Conservation (phyloP, 2,113 vertebrate species). For the Maccullochella peelii region DNA sequence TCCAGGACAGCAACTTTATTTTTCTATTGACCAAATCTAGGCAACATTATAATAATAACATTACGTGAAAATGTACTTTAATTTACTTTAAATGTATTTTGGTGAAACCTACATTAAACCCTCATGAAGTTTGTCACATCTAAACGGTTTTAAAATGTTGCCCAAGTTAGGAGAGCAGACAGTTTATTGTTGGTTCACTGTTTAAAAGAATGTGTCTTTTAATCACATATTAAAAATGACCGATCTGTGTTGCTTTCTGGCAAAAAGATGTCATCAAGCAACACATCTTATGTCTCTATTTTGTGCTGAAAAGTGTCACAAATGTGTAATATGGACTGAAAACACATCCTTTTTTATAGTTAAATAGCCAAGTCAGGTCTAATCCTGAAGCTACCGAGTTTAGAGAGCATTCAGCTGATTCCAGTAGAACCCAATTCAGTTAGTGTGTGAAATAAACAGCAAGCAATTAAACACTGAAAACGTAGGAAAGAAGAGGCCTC, state of each 20-base stretch:
- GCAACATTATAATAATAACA: background rate
- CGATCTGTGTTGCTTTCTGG: background rate
- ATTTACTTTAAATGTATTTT: too few relatives aligned
- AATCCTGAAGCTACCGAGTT: background rate
- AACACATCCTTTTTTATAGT: too few relatives aligned
- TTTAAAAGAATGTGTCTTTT: background rate
- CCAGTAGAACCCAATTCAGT: conserved; percentile 4
- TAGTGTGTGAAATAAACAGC: background rate
- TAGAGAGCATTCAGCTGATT: conserved; percentile 1
- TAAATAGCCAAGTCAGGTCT: background rate
- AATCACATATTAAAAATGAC: background rate
- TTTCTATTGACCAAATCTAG: background rate
- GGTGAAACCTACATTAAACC: too few relatives aligned
- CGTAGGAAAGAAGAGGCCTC: too few relatives aligned
- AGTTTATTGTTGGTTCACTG: background rate
- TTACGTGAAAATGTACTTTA: background rate
- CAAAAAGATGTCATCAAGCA: background rate
- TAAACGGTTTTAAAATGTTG: background rate
- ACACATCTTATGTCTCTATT: background rate
- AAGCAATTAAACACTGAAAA: background rate
- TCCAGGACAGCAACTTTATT: background rate
- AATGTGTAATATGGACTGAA: background rate
- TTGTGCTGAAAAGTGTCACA: background rate
- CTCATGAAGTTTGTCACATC: background rate
- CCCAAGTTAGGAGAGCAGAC: background rate